A percentile compares a stretch with the other conserved stretches of the same genome.
Evolutionary conservation across 2,888 invertebrate species (phyloP).

Genomic region (Steromphala cineraria): DNA sequence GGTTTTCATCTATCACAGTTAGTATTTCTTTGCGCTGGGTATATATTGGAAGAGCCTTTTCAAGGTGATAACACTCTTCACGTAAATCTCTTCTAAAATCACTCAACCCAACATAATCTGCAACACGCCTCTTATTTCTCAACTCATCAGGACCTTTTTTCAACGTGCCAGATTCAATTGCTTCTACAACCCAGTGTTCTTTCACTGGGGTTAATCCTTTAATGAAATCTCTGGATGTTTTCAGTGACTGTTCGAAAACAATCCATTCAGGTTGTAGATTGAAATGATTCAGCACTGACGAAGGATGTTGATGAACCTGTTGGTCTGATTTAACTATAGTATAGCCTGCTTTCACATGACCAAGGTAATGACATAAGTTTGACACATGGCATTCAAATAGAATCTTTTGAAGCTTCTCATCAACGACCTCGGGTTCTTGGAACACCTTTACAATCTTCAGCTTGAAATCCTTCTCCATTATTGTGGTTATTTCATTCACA

Average conservation of each 20-base stretch:
- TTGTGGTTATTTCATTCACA: slow-evolving; percentile 52
- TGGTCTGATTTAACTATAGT: too few species aligned
- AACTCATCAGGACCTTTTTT: too few species aligned
- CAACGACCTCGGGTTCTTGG: slow-evolving; percentile 31
- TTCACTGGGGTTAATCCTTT: too few species aligned
- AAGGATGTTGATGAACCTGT: too few species aligned
- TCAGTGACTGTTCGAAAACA: too few species aligned
- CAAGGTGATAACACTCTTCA: slow-evolving; percentile 55
- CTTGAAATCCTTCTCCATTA: slow-evolving; percentile 52
- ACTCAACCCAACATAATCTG: too few species aligned
- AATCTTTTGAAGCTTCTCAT: slow-evolving; percentile 45
- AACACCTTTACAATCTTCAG: slow-evolving; percentile 40
- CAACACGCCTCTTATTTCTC: too few species aligned
- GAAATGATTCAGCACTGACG: too few species aligned
- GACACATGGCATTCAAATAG: slow-evolving; percentile 53
- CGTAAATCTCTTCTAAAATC: slow-evolving; percentile 48
- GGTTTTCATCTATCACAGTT: slow-evolving; percentile 52
- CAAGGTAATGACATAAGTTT: slow-evolving; percentile 61
- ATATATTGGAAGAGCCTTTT: slow-evolving; percentile 67
- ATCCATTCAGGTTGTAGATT: too few species aligned
- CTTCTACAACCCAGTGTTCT: too few species aligned
- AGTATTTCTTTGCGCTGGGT: slow-evolving; percentile 60
- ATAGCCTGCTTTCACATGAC: slow-evolving; percentile 58
- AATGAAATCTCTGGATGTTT: too few species aligned
- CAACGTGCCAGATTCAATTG: too few species aligned